Percentiles rank a stretch among this genome's conserved stretches.
Evolutionary conservation across 2,113 vertebrate species (phyloP).

Genomic region (Sinocyclocheilus maitianheensis): DNA sequence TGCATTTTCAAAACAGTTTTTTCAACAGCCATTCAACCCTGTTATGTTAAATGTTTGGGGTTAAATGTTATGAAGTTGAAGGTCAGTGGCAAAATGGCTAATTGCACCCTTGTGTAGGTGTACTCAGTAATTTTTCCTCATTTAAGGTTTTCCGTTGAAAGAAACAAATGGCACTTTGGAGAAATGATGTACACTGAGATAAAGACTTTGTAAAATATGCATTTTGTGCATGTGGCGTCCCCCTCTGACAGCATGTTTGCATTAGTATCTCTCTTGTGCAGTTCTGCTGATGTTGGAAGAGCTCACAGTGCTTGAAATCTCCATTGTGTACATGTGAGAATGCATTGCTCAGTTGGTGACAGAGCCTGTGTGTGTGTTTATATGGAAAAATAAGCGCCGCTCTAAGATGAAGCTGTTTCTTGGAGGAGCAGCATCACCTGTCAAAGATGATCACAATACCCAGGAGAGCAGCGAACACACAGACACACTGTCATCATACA

Average conservation of each 20-base stretch:
- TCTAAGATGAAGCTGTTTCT: conserved; percentile 68
- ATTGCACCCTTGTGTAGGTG: conserved; percentile 17
- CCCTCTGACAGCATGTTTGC: conserved; percentile 42
- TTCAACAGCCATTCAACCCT: not conserved
- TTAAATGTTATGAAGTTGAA: not conserved
- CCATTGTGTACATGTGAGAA: not conserved
- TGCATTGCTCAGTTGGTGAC: conserved; percentile 27
- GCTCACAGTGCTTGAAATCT: conserved; percentile 11
- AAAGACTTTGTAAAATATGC: not conserved
- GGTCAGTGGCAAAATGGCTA: conserved; percentile 27
- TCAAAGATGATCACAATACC: conserved; percentile 76
- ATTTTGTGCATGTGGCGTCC: conserved; percentile 7
- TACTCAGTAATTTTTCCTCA: not conserved
- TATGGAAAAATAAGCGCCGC: conserved; percentile 75
- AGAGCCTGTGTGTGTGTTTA: conserved; percentile 69
- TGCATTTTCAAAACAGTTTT: not conserved
- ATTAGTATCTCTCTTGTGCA: conserved; percentile 24
- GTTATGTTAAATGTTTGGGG: not conserved
- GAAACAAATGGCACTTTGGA: not conserved
- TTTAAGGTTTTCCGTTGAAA: not conserved
- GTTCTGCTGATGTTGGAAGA: not conserved
- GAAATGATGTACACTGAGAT: conserved; percentile 23
- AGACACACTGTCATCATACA: conserved; percentile 81
- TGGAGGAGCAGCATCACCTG: conserved; percentile 71
- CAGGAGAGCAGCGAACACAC: conserved; percentile 71